Evolutionary conservation across 2,113 vertebrate genomes (phyloP), one percentile per base, ranked within the genome.

Genomic region (Cinclus mexicanus): DNA sequence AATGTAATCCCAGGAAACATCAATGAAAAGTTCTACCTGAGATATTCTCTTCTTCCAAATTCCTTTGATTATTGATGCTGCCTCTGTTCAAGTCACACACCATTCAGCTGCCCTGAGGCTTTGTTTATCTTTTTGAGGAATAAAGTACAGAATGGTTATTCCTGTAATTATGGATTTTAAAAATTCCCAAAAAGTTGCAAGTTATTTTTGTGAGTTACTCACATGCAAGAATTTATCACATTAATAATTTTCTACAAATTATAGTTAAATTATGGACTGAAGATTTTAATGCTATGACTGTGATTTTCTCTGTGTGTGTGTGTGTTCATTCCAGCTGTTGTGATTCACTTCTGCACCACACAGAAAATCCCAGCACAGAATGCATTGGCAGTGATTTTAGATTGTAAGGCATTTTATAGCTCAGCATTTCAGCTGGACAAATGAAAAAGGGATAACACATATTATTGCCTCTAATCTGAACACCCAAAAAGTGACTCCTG

Each of bases 391-490:
- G 42, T 28, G 39, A 69, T 84, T 95, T 90, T 60, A 70, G 52
- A 72, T 20, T 75, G 28, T 29, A 29, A 18, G 15, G 11, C 53
- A 67, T 87, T 95, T 92, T 90, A 67, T 37, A 91, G 50, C 20
- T 88, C 59, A 87, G 22, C 12, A 49, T 84, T 84, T 65, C 6
- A 8, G 33, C 56, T 84, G 65, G 87, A 19, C 10, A 95, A 95
- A 77, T 14, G 67, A 83, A 85, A 21, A 17, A 67, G 23, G 17
- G 6, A 70, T 49, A 80, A 20, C 10, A 13, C n/a, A 50, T 61
- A 59, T 59, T 91, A 61, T 52, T 65, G 15, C 31, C 74, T 92
- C 46, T 87, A 82, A 84, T 82, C 83, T 87, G 81, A 89, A 60
- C 2, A 26, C 13, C 8, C 22, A 70, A 55, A 14, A 89, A 85